These are phyloP conservation scores for Elymnias hypermnestra DNA, from an alignment of 1,140 invertebrate species.

Conservation along the genomic window DNA sequence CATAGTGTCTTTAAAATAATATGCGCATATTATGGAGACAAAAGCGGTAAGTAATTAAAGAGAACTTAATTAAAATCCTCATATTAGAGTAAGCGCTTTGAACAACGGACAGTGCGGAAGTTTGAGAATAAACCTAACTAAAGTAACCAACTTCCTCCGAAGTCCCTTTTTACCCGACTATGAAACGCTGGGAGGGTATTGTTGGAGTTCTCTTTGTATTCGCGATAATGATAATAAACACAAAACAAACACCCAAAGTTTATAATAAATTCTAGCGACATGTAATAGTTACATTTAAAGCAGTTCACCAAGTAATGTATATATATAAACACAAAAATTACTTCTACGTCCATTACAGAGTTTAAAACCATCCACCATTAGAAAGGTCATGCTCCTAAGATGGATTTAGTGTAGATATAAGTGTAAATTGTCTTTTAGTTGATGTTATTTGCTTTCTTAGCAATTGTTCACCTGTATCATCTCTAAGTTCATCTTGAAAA, in stretches of 20 bases:
- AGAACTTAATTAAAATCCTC: conserved; percentile 43
- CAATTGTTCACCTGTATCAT: no score
- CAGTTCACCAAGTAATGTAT: no score
- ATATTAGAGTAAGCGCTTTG: conserved; percentile 32
- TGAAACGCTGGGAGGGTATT: conserved; percentile 4
- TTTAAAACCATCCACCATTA: no score
- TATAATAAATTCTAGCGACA: background rate
- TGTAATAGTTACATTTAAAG: no score
- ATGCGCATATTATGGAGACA: conserved; percentile 15
- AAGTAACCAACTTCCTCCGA: conserved; percentile 45
- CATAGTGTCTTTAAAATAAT: conserved; percentile 1
- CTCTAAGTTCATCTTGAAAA: no score
- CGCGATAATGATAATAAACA: conserved; percentile 1
- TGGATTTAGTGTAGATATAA: no score
- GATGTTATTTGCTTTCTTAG: no score
- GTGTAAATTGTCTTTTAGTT: no score
- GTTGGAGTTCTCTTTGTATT: conserved; percentile 6
- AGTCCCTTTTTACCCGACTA: conserved; percentile 27
- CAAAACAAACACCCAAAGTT: conserved; percentile 1
- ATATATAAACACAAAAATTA: no score
- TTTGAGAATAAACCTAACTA: conserved; percentile 42
- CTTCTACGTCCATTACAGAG: no score
- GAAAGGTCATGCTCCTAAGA: no score
- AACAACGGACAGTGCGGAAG: conserved; percentile 35
- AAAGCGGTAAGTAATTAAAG: conserved; percentile 33